Evolutionary conservation across 2,113 vertebrate species (phyloP), one percentile per base, ranked within the genome.

Genomic region (Poecilia latipinna): DNA sequence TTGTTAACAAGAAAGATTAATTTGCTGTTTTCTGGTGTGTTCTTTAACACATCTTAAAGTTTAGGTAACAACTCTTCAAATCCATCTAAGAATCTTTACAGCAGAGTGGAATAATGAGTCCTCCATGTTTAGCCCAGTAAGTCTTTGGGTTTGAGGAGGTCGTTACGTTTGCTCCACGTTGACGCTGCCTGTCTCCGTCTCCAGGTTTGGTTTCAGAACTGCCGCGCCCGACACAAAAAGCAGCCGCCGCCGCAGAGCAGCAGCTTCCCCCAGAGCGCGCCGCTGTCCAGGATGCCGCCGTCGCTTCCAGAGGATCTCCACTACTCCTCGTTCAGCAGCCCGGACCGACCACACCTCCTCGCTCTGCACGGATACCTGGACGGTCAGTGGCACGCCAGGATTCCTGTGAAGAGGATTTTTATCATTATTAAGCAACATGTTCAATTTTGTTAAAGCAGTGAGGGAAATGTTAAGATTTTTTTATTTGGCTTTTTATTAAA

Each of bases 161-260:
- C 19, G 19, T 15, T 11, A n/a, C 8, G 19, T 24, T 48, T 48
- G 42, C 11, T 39, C 39, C 39, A 39, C 12, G 1, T 13, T 85
- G 70, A 75, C 70, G 17, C 65, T 12, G 15, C 69, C 63, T 64
- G 12, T 51, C 4, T 54, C 26, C 8, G 57, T 72, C 77, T 72
- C 29, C 74, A 98, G 97, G 97, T 99, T 90, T 98, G 97, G 97
- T 98, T 99, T 95, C 97, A 98, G 93, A 99, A 99, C 95, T 99
- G 97, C 93, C 92, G 97, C 82, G 97, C 97, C 0, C 95, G 97
- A 75, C 97, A 99, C 95, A 99, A 99, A 97, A 98, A 97, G 94
- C 96, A 97, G 91, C 96, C 96, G 1, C 96, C 95, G 7, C 97
- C 95, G 89, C 35, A 37, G 35, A 37, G 35, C 35, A 95, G 95